These are phyloP conservation scores for Datnioides undecimradiatus DNA, from an alignment of 2,113 vertebrate genomes.

Conservation along the genomic window DNA sequence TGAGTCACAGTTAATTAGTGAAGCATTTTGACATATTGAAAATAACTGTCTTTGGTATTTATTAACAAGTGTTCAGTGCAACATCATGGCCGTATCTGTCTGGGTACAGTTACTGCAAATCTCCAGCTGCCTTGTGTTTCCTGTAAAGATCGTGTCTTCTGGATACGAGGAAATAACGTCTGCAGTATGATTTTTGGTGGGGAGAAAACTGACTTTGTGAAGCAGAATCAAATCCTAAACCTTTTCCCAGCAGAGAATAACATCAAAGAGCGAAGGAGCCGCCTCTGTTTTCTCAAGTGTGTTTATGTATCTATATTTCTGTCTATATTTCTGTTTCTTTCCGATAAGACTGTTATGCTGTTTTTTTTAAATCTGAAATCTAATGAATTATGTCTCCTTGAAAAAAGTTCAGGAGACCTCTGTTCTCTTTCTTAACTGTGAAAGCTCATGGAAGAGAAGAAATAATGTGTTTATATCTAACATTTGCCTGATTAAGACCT, in stretches of 20 bases:
- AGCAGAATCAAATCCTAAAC: slow-evolving; percentile 47
- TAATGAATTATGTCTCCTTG: slow-evolving; percentile 2
- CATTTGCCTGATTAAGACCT: background rate
- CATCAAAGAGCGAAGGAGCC: slow-evolving; percentile 51
- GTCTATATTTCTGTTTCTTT: background rate
- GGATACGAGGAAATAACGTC: slow-evolving; percentile 26
- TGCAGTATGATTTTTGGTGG: slow-evolving; percentile 21
- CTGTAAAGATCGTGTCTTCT: slow-evolving; percentile 12
- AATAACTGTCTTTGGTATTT: background rate
- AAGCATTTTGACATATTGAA: slow-evolving; percentile 13
- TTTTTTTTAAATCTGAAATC: background rate
- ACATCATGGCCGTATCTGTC: background rate
- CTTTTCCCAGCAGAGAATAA: slow-evolving; percentile 31
- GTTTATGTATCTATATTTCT: slow-evolving; percentile 27
- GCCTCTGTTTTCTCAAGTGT: slow-evolving; percentile 22
- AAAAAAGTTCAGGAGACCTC: background rate
- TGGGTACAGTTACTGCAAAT: background rate
- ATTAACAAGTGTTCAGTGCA: slow-evolving; percentile 2
- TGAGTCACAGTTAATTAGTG: background rate
- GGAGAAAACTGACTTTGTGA: background rate
- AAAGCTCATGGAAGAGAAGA: background rate
- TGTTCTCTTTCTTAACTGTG: background rate
- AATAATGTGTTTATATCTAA: background rate
- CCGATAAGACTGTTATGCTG: slow-evolving; percentile 7
- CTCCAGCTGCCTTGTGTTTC: slow-evolving; percentile 28